Conservation (phyloP, 2,113 vertebrate species). For the Sinocyclocheilus anshuiensis region DNA sequence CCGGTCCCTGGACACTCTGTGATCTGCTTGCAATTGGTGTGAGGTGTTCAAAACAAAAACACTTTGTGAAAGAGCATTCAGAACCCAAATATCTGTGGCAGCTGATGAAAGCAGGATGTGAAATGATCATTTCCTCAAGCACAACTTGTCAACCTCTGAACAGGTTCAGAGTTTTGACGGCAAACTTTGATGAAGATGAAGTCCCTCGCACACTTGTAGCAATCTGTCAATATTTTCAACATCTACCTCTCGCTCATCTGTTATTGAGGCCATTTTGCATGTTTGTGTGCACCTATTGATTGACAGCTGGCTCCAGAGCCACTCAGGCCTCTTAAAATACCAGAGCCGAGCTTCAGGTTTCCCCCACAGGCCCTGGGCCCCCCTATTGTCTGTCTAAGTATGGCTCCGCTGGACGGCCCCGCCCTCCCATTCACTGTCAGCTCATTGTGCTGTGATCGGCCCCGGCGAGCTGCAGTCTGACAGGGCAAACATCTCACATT, state of each 20-base stretch:
- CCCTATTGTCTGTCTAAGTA: conserved; percentile 75
- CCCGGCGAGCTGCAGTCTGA: no score
- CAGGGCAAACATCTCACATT: conserved; percentile 43
- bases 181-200: conserved; percentile 54
- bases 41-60: not conserved
- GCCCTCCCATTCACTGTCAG: conserved; percentile 69
- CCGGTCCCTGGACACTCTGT: no score
- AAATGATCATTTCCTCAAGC: conserved; percentile 2
- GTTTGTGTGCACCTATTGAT: conserved; percentile 80
- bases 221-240: conserved; percentile 75
- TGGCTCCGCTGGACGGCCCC: conserved; percentile 74
- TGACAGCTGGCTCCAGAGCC: conserved; percentile 85
- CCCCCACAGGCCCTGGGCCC: conserved; percentile 78
- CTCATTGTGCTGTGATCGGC: conserved; percentile 65
- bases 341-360: conserved; percentile 78
- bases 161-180: not conserved
- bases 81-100: not conserved
- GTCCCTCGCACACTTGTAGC: conserved; percentile 54
- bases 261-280: conserved; percentile 66
- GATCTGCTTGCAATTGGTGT: not conserved
- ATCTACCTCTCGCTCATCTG: conserved; percentile 65
- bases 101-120: not conserved
- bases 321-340: conserved; percentile 85
- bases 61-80: not conserved
- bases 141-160: conserved; percentile 26